Evolutionary conservation across 2,113 vertebrate genomes (phyloP).

Genomic region (Aphyosemion australe): DNA sequence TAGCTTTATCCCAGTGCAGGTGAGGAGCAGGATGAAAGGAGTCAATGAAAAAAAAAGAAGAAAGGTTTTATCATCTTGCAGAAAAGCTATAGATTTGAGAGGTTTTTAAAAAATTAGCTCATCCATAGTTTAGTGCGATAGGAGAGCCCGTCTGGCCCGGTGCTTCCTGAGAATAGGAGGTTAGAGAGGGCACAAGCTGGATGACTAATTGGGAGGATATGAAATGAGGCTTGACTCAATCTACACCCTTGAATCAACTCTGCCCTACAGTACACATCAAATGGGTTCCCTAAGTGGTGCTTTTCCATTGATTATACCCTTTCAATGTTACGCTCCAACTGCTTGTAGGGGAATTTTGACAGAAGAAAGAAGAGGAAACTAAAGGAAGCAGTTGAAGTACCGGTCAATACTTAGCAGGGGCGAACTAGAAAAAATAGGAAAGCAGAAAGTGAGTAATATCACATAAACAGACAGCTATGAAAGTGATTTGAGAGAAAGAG

Average conservation of each 20-base stretch:
- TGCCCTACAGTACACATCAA: conserved; percentile 74
- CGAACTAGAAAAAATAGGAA: conserved; percentile 59
- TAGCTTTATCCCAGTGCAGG: conserved; percentile 50
- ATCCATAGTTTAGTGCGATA: conserved; percentile 60
- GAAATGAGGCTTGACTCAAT: conserved; percentile 78
- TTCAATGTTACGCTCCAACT: conserved; percentile 71
- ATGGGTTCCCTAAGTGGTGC: conserved; percentile 74
- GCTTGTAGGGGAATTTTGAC: conserved; percentile 69
- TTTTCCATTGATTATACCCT: conserved; percentile 77
- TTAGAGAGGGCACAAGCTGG: conserved; percentile 70
- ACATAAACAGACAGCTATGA: conserved; percentile 69
- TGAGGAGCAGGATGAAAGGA: conserved; percentile 40
- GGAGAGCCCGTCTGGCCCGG: conserved; percentile 43
- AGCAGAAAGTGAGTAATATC: conserved; percentile 65
- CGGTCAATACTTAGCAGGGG: conserved; percentile 70
- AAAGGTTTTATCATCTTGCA: conserved; percentile 41
- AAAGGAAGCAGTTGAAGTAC: conserved; percentile 61
- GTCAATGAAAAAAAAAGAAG: conserved; percentile 16
- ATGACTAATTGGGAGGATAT: conserved; percentile 76
- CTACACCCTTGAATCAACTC: conserved; percentile 77
- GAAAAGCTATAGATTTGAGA: conserved; percentile 47
- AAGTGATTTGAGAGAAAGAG: conserved; percentile 52
- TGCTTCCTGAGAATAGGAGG: conserved; percentile 62
- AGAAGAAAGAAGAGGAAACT: conserved; percentile 38
- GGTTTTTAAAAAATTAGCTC: conserved; percentile 47